Evolutionary conservation across 2,797 vertebrate species (phyloP), one percentile per base, ranked within the genome.

Genomic region (Apogon hyalosoma): DNA sequence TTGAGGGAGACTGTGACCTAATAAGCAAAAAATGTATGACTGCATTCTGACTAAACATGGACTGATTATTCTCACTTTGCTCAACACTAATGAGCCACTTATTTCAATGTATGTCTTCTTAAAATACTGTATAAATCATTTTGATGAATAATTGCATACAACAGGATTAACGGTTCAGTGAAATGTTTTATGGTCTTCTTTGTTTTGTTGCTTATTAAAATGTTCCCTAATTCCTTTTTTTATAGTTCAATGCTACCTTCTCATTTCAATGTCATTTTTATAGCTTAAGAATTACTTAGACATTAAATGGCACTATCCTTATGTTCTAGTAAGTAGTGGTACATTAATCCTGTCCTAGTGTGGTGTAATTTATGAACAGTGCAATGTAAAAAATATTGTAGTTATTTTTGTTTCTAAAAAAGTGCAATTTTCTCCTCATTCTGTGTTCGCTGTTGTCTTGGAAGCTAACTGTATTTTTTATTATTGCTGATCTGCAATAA

Each of bases 401-500:
- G 51, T 43, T 66, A 42, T 73, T 63, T 72, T 75, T 73, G 21
- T 69, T 67, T 77, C 15, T 76, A 14, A 56, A 75, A 73, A 80
- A 61, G 73, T 90, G 73, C 70, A 80, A 77, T 88, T 83, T 63
- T 60, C 70, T 76, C 52, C 45, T 67, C 28, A n/a, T 43, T 64
- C 40, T 55, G 14, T 75, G 12, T 64, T 63, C 39, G 12, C 41
- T 49, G 55, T 76, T 66, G 50, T 84, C 71, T 83, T 63, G 40
- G 21, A 84, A 74, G 69, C 42, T 46, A 64, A 80, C 64, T 68
- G 48, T 77, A 40, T 75, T 63, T 72, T 62, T 70, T 65, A 64
- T 78, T 81, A 70, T 79, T 78, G 88, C 88, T 86, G 81, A 88
- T 85, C 69, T 89, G 85, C 80, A 90, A 90, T 91, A 90, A 90